phyloP scores from a whole-genome alignment of 1,140 invertebrate genomes.

The Leptopilina clavipes region DNA sequence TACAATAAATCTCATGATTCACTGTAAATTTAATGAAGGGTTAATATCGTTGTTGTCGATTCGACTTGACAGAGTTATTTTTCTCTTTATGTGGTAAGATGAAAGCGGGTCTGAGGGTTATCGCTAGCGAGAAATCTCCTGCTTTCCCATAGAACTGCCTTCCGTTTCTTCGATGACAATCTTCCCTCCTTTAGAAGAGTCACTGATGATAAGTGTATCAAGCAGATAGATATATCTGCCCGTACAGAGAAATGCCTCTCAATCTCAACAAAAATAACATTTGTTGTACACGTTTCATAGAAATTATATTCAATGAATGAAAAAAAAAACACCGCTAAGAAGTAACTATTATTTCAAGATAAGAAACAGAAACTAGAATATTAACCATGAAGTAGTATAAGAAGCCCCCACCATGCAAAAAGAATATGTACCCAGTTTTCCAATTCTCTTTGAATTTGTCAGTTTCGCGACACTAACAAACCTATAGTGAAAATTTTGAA shows the following conservation, averaged over 20 bases:
- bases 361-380: too few species aligned
- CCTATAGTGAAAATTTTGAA: too few species aligned
- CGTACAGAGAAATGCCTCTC: not conserved
- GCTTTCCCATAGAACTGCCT: slow-evolving; percentile 33
- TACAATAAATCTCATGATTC: slow-evolving; percentile 21
- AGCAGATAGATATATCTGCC: not conserved
- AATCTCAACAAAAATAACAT: slow-evolving; percentile 2
- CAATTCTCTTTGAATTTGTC: too few species aligned
- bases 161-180: slow-evolving; percentile 44
- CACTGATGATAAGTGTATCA: slow-evolving; percentile 44
- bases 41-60: not conserved
- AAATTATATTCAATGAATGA: not conserved
- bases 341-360: too few species aligned
- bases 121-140: slow-evolving; percentile 34
- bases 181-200: slow-evolving; percentile 34
- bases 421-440: too few species aligned
- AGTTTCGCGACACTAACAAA: too few species aligned
- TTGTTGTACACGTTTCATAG: slow-evolving; percentile 5
- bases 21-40: not conserved
- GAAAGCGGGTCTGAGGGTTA: slow-evolving; percentile 27
- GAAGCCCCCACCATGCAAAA: too few species aligned
- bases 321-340: too few species aligned
- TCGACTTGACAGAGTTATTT: slow-evolving; percentile 33
- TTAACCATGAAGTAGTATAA: too few species aligned
- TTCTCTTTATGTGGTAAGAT: slow-evolving; percentile 27